Evolutionary conservation across 2,113 vertebrate species (phyloP).

Genomic region (Isichthys henryi): DNA sequence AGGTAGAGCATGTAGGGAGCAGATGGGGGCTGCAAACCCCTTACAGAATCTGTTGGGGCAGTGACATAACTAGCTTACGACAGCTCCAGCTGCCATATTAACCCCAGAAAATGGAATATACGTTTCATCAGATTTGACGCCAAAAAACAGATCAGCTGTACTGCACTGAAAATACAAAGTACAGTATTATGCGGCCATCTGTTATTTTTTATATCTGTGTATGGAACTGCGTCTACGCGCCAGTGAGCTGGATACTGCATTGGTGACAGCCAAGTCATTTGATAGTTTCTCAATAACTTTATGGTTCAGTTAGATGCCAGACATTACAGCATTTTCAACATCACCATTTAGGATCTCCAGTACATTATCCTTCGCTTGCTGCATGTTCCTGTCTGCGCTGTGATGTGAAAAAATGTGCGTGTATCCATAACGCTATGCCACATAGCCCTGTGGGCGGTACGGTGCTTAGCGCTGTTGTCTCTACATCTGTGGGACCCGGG

Average conservation of each 20-base stretch:
- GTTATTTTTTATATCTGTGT: not conserved
- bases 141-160: conserved; percentile 1
- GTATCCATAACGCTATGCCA: not conserved
- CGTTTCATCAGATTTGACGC: not conserved
- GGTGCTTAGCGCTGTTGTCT: not conserved
- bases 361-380: not conserved
- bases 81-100: not conserved
- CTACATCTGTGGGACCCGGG: not conserved
- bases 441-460: not conserved
- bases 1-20: not conserved
- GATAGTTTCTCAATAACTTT: not conserved
- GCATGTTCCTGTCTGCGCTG: not conserved
- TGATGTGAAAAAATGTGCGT: not conserved
- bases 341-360: not conserved
- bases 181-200: not conserved
- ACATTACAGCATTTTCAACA: not conserved
- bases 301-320: not conserved
- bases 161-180: not conserved
- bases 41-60: not conserved
- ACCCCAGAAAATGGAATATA: conserved; percentile 1
- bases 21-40: not conserved
- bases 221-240: not conserved
- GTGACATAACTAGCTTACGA: not conserved
- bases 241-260: not conserved
- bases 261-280: not conserved